These are phyloP conservation scores for Sipha maydis DNA, from an alignment of 2,888 invertebrate genomes.

Conservation along the genomic window DNA sequence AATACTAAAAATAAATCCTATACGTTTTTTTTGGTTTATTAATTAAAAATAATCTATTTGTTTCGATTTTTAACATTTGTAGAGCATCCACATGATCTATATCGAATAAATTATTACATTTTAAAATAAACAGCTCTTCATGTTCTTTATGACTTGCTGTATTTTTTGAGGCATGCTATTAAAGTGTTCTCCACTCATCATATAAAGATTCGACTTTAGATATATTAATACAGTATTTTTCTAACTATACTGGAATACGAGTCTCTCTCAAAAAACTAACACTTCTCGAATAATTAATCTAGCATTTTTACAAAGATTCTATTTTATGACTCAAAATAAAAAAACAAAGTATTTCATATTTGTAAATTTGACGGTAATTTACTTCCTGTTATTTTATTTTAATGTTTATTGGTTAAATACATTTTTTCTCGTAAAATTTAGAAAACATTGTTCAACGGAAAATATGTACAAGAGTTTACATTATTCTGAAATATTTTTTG, in stretches of 20 bases:
- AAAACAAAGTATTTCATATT: conserved; percentile 37
- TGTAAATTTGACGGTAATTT: conserved; percentile 31
- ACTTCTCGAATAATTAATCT: conserved; percentile 26
- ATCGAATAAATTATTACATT: conserved; percentile 46
- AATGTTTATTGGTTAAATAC: conserved; percentile 4
- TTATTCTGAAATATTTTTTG: no score
- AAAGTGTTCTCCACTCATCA: conserved; percentile 33
- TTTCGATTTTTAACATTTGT: conserved; percentile 34
- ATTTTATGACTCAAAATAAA: conserved; percentile 34
- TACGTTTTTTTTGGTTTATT: conserved; percentile 31
- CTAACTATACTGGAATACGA: conserved; percentile 22
- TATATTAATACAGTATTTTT: conserved; percentile 22
- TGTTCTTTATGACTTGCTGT: conserved; percentile 3
- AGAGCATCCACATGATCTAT: conserved; percentile 34
- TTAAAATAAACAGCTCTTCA: conserved; percentile 19
- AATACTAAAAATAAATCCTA: conserved; percentile 21
- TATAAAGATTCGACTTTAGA: conserved; percentile 21
- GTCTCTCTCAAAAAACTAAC: conserved; percentile 37
- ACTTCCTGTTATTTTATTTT: conserved; percentile 29
- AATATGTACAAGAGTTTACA: not conserved
- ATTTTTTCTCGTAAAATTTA: conserved; percentile 14
- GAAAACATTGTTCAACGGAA: not conserved
- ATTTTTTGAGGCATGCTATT: conserved; percentile 1
- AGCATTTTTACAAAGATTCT: conserved; percentile 25
- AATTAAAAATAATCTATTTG: conserved; percentile 39